Percentiles rank a stretch among this genome's conserved stretches.
Conservation (phyloP, 2,797 vertebrate genomes). For the Hirundo rustica region DNA sequence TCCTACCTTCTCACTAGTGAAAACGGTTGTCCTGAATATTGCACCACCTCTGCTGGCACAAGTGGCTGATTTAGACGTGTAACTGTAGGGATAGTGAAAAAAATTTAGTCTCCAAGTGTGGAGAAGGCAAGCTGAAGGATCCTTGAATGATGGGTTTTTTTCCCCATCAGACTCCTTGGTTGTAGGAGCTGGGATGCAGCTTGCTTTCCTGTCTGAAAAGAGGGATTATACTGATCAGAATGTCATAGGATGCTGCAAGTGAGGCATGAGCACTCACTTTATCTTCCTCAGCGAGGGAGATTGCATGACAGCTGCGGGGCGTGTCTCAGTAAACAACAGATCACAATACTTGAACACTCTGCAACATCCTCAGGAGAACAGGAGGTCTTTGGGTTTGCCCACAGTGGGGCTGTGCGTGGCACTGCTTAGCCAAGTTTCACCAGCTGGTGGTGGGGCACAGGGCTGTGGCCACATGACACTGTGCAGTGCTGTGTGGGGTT, state of each 20-base stretch:
- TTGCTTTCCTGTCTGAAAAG: slow-evolving; percentile 25
- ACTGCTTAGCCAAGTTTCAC: background rate
- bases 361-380: background rate
- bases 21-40: background rate
- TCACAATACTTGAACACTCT: background rate
- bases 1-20: background rate
- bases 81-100: background rate
- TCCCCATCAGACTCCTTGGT: background rate
- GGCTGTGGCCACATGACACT: background rate
- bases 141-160: background rate
- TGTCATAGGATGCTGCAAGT: slow-evolving; percentile 41
- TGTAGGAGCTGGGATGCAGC: slow-evolving; percentile 10
- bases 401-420: background rate
- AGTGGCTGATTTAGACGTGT: background rate
- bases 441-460: background rate
- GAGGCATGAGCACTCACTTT: slow-evolving; percentile 43
- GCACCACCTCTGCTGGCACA: background rate
- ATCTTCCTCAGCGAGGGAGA: background rate
- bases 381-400: background rate
- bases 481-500: background rate
- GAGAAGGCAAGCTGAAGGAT: background rate
- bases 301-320: background rate
- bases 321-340: slow-evolving; percentile 2
- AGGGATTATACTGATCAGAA: slow-evolving; percentile 35
- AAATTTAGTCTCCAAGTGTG: background rate